phyloP scores from a whole-genome alignment of 2,113 vertebrate species.

The Plestiodon gilberti region DNA sequence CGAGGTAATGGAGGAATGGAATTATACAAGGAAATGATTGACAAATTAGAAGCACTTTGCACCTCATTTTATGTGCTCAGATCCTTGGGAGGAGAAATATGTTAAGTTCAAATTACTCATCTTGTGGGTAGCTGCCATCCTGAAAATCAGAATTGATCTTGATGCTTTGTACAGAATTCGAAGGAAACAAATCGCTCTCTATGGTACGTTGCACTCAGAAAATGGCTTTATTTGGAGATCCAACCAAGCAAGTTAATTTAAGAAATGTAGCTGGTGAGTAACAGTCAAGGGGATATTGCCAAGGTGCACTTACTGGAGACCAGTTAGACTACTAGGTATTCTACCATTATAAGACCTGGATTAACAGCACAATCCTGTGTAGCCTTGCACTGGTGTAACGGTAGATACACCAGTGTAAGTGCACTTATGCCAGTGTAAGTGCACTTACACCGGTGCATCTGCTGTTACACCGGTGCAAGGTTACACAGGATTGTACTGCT shows the following conservation, averaged over 20 bases:
- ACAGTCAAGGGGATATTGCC: conserved; percentile 56
- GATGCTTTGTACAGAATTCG: conserved; percentile 75
- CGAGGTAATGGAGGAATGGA: conserved; percentile 64
- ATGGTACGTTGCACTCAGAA: conserved; percentile 74
- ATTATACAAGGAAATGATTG: conserved; percentile 72
- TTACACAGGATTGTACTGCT: no score
- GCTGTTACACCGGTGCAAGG: no score
- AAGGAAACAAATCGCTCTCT: conserved; percentile 80
- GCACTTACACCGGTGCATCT: no score
- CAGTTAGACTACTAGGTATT: neutral
- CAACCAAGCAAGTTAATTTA: conserved; percentile 77
- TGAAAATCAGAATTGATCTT: conserved; percentile 75
- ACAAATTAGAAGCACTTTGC: conserved; percentile 82
- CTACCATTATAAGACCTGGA: neutral
- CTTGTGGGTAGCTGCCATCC: conserved; percentile 72
- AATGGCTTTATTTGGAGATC: conserved; percentile 78
- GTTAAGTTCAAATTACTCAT: conserved; percentile 77
- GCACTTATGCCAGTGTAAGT: no score
- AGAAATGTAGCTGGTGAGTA: conserved; percentile 63
- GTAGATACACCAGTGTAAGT: no score
- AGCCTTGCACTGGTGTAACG: no score
- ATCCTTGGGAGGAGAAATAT: conserved; percentile 72
- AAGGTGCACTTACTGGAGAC: conserved; percentile 6
- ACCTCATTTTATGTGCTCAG: conserved; percentile 74
- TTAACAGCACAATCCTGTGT: no score